Percentiles rank a stretch among this genome's conserved stretches.
Conservation (phyloP, 2,113 vertebrate species). For the Aplodontia rufa region DNA sequence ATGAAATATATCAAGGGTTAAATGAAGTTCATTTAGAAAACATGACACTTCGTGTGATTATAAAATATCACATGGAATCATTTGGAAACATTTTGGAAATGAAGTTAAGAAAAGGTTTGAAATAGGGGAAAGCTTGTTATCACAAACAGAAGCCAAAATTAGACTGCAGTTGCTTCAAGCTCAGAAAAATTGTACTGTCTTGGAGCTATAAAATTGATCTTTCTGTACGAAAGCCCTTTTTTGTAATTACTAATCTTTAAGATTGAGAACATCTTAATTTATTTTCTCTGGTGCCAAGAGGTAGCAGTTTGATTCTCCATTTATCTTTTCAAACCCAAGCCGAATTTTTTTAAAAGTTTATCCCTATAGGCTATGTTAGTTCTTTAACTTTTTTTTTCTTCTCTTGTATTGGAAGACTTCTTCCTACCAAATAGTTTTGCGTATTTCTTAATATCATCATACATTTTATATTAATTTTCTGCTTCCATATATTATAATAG, state of each 20-base stretch:
- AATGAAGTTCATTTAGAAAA: background rate
- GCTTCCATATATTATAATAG: background rate
- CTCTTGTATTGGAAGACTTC: constrained; percentile 37
- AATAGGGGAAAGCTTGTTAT: background rate
- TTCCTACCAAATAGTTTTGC: background rate
- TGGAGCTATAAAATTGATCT: background rate
- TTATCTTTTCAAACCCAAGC: background rate
- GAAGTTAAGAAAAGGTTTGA: background rate
- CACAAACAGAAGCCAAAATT: background rate
- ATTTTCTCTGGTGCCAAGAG: background rate
- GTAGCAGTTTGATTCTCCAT: background rate
- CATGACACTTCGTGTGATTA: background rate
- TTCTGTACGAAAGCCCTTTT: background rate
- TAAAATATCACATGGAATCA: background rate
- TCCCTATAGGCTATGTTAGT: background rate
- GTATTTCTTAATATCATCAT: background rate
- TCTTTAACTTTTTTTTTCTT: background rate
- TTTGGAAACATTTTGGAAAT: background rate
- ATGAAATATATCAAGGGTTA: background rate
- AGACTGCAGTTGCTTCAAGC: background rate
- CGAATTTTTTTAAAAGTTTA: background rate
- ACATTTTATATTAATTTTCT: background rate
- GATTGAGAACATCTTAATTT: constrained; percentile 12
- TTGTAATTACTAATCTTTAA: constrained; percentile 34
- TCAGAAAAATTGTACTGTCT: background rate